Conservation (phyloP, 2,113 vertebrate genomes). For the Mobula birostris region DNA sequence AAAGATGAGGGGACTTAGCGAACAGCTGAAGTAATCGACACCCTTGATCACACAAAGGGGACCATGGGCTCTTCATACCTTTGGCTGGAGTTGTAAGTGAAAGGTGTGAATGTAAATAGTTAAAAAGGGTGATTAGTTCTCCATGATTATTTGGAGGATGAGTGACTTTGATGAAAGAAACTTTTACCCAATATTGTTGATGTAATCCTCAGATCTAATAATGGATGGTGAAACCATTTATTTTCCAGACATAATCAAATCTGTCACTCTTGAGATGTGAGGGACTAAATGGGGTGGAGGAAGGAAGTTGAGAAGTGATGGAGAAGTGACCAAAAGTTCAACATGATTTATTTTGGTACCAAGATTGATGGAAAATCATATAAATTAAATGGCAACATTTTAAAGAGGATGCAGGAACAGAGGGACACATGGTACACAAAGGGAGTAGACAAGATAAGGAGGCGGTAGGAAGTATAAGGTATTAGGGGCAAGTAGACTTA, state of each 20-base stretch:
- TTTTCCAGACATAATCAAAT: background rate
- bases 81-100: background rate
- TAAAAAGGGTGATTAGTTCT: background rate
- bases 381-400: no score
- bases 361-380: no score
- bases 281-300: no score
- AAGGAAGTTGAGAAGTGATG: no score
- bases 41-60: background rate
- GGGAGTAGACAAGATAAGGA: background rate
- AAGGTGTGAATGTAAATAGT: background rate
- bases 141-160: background rate
- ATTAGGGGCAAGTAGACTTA: background rate
- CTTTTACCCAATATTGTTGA: background rate
- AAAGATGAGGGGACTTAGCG: background rate
- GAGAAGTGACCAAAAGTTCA: no score
- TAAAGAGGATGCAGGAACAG: no score
- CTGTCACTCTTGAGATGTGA: background rate
- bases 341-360: no score
- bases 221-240: background rate
- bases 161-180: background rate
- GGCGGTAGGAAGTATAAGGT: background rate
- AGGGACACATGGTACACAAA: no score
- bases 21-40: background rate
- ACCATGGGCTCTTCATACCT: background rate
- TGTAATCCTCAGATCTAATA: background rate